These are phyloP conservation scores for Leptoclinus maculatus DNA, from an alignment of 2,797 vertebrate species.

Conservation along the genomic window DNA sequence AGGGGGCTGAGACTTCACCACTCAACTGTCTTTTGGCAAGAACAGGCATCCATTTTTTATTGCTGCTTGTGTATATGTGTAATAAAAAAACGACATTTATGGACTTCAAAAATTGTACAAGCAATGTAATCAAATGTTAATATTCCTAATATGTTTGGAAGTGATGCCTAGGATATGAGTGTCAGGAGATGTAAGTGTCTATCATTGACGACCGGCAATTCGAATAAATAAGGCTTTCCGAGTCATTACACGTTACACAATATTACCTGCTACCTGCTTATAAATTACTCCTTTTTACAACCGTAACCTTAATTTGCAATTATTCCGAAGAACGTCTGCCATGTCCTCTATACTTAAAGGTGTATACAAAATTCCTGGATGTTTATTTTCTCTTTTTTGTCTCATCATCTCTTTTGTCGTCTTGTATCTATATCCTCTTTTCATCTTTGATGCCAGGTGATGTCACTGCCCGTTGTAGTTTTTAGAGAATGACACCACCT, in stretches of 20 bases:
- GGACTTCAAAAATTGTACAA: not conserved
- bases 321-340: not conserved
- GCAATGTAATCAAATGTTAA: not conserved
- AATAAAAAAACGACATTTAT: not conserved
- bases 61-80: not conserved
- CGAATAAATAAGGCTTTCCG: not conserved
- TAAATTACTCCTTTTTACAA: not conserved
- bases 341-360: not conserved
- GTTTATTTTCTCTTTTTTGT: not conserved
- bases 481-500: conserved; percentile 25
- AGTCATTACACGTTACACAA: not conserved
- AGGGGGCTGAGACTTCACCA: conserved; percentile 20
- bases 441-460: conserved; percentile 31
- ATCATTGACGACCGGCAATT: not conserved
- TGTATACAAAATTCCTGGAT: not conserved
- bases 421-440: not conserved
- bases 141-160: not conserved
- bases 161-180: not conserved
- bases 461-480: conserved; percentile 29
- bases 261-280: not conserved
- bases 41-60: not conserved
- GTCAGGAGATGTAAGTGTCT: not conserved
- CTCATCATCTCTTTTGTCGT: not conserved
- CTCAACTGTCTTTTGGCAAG: conserved; percentile 26
- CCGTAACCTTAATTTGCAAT: not conserved